Conservation (phyloP, 2,113 vertebrate species). For the Buteo buteo region DNA sequence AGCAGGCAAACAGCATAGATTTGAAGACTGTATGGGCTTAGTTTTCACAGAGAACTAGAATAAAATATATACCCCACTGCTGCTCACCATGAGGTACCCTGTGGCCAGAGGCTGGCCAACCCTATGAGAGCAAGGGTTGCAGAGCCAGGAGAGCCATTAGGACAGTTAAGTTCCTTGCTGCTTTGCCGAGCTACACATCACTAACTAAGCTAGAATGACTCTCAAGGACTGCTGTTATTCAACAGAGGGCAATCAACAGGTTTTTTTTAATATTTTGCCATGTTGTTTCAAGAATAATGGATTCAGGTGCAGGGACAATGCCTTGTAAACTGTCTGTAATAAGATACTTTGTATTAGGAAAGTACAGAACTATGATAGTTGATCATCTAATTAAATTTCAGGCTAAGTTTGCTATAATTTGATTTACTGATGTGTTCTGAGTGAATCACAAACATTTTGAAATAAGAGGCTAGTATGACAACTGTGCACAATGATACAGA, state of each 20-base stretch:
- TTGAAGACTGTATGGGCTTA: not conserved
- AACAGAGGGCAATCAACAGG: not conserved
- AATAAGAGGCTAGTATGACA: not conserved
- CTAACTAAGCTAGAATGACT: not conserved
- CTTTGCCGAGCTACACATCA: not conserved
- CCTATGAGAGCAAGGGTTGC: not conserved
- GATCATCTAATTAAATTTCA: constrained; percentile 22
- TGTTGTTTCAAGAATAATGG: not conserved
- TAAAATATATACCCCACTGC: not conserved
- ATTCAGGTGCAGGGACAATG: not conserved
- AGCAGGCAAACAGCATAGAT: not conserved
- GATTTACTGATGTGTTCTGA: not conserved
- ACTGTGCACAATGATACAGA: not conserved
- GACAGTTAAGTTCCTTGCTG: not conserved
- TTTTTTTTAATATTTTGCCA: not conserved
- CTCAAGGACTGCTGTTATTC: not conserved
- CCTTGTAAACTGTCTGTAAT: not conserved
- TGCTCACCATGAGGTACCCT: not conserved
- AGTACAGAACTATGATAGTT: not conserved
- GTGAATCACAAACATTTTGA: constrained; percentile 12
- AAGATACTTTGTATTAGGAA: not conserved
- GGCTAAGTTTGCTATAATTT: not conserved
- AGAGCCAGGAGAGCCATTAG: not conserved
- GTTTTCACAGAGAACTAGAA: not conserved
- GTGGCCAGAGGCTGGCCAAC: not conserved